Percentiles rank a stretch among this genome's conserved stretches.
Conservation (phyloP, 2,113 vertebrate genomes). For the Vulpes ferrilata region DNA sequence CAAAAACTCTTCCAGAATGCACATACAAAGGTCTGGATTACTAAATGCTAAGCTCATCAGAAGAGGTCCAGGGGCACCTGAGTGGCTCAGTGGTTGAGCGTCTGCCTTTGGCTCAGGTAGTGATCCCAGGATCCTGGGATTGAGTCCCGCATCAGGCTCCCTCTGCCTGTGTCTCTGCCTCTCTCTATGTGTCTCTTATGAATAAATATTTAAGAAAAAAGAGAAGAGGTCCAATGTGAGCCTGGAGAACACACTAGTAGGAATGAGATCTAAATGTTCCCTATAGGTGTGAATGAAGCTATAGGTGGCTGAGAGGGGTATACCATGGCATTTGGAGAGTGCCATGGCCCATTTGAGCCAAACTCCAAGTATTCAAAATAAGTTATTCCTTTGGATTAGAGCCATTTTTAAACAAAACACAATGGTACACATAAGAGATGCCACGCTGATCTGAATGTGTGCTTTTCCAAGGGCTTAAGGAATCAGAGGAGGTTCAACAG, state of each 20-base stretch:
- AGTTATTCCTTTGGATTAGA: background rate
- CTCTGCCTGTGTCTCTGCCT: no score
- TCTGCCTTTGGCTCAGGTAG: no score
- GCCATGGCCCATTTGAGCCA: background rate
- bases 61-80: background rate
- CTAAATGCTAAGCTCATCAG: background rate
- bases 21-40: background rate
- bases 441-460: background rate
- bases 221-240: background rate
- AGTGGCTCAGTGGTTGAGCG: no score
- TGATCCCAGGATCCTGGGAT: no score
- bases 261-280: background rate
- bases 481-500: background rate
- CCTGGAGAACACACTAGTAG: background rate
- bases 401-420: background rate
- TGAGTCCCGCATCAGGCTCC: no score
- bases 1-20: background rate
- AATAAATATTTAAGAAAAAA: no score
- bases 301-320: background rate
- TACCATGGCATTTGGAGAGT: background rate
- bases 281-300: background rate
- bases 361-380: background rate
- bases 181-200: no score
- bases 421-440: background rate
- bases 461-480: background rate